These are phyloP conservation scores for Spodoptera picta DNA, from an alignment of 2,888 invertebrate species.

Conservation along the genomic window DNA sequence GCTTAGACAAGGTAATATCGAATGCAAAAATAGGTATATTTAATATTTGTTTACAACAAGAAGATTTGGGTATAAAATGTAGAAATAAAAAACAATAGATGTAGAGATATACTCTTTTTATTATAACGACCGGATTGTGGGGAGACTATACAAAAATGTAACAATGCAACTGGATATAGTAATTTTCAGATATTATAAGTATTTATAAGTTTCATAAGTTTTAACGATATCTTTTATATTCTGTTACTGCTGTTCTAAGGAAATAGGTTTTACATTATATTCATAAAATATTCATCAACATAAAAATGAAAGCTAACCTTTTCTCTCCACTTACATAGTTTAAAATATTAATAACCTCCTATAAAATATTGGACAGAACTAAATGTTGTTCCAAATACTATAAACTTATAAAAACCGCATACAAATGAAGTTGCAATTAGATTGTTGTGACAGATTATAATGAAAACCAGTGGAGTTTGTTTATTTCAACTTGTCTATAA, in stretches of 20 bases:
- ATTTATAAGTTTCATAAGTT: neutral
- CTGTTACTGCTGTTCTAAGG: slow-evolving; percentile 5
- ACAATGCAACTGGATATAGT: slow-evolving; percentile 26
- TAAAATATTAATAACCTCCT: slow-evolving; percentile 26
- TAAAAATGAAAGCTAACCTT: slow-evolving; percentile 28
- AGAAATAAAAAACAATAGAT: slow-evolving; percentile 29
- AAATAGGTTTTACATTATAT: slow-evolving; percentile 23
- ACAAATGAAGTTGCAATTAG: slow-evolving; percentile 21
- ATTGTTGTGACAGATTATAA: slow-evolving; percentile 46
- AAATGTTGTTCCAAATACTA: slow-evolving; percentile 33
- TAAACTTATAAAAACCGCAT: slow-evolving; percentile 34
- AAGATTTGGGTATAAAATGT: slow-evolving; percentile 5
- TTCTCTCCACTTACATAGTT: slow-evolving; percentile 36
- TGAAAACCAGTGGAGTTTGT: slow-evolving; percentile 45
- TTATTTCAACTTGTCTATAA: slow-evolving; percentile 8
- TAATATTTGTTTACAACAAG: no score
- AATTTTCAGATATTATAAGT: slow-evolving; percentile 4
- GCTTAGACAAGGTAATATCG: no score
- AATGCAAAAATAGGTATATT: no score
- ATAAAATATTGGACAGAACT: slow-evolving; percentile 38
- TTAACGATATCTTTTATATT: slow-evolving; percentile 9
- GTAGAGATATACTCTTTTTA: slow-evolving; percentile 35
- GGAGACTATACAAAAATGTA: slow-evolving; percentile 29
- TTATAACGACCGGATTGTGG: slow-evolving; percentile 21
- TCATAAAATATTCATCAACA: slow-evolving; percentile 5